Base-by-base conservation (phyloP, 2,797 vertebrate genomes). In the Salarias fasciatus region DNA sequence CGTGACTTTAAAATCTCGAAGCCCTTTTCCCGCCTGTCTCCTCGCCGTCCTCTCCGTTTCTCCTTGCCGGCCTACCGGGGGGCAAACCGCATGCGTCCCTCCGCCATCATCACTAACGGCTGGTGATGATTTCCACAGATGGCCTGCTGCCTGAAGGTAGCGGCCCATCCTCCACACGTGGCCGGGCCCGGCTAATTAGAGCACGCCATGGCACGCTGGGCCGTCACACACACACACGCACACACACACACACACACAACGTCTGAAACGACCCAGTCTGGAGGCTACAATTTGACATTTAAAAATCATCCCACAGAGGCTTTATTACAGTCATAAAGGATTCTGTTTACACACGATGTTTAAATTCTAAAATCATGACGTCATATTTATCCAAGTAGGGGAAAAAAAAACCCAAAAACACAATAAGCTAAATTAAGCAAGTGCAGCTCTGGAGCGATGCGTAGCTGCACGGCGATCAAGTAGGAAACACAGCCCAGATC, bases 51-150 rank as follows among this genome's bases (percentile, higher is more conserved):
- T 41, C 12, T 44, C 28, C 12, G 14, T 8, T 51, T 12, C 10
- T 61, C 7, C 37, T 61, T 15, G 29, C 55, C n/a, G 46, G 33
- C 29, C 37, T 29, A 51, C 11, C 38, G 36, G 41, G 47, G 15
- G 52, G 37, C 5, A 10, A 55, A 45, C 14, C 4, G n/a, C 60
- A 56, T 45, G 60, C 7, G 0, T 11, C 41, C n/a, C 55, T 58
- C 37, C 50, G 41, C 46, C 37, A 36, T 69, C 59, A 24, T 56
- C 37, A 9, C 47, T 46, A 48, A 41, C 30, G 62, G 59, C 46
- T 46, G 42, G 14, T 76, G 85, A 62, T 11, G 7, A 30, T 31
- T 81, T 54, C 58, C 66, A 63, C 86, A 86, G 80, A 88, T 82
- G 79, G 73, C 45, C 30, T 31, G 47, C 31, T 70, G 77, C 80